Evolutionary conservation across 2,888 invertebrate species (phyloP).

Genomic region (Malthinus flaveolus): DNA sequence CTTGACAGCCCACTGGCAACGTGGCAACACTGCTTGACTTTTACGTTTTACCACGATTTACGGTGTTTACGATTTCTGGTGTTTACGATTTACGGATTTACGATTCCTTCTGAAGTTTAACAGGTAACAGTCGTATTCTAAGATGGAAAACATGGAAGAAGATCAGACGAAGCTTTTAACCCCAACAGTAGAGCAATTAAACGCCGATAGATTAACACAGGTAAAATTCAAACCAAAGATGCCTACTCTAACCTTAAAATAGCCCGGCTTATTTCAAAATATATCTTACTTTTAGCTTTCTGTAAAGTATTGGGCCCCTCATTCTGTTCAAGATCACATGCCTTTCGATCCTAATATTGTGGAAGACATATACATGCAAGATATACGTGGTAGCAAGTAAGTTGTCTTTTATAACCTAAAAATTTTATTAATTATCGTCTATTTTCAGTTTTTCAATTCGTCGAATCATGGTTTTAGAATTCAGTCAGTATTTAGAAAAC

Average conservation of each 20-base stretch:
- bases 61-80: too few species aligned
- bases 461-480: constrained; percentile 95
- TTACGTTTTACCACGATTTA: too few species aligned
- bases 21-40: too few species aligned
- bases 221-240: too few species aligned
- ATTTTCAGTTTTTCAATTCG: constrained; percentile 72
- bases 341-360: constrained; percentile 79
- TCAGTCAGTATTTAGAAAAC: constrained; percentile 96
- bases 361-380: constrained; percentile 85
- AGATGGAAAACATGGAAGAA: constrained; percentile 1
- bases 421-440: constrained; percentile 24
- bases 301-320: constrained; percentile 90
- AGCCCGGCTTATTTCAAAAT: constrained; percentile 6
- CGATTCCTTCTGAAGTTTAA: too few species aligned
- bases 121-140: too few species aligned
- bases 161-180: constrained; percentile 59
- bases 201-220: constrained; percentile 86
- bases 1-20: too few species aligned
- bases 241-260: constrained; percentile 29
- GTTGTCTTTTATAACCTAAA: constrained; percentile 38
- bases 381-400: constrained; percentile 82
- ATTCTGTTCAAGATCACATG: constrained; percentile 71
- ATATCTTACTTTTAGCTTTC: constrained; percentile 70
- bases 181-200: constrained; percentile 88
- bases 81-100: too few species aligned